Evolutionary conservation across 2,113 vertebrate species (phyloP).

Genomic region (Martes martes): DNA sequence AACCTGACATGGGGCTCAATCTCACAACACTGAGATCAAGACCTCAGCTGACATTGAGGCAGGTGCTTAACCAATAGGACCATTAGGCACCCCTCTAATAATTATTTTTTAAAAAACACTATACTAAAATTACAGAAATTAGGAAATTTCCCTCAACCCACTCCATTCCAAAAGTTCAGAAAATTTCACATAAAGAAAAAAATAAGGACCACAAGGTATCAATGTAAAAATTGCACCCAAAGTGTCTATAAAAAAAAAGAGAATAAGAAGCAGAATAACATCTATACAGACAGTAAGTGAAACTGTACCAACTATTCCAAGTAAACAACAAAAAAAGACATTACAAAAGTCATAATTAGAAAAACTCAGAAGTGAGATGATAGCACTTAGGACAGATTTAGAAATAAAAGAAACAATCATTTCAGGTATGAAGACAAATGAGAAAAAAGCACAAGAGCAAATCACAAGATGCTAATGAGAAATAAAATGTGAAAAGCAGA

Average conservation of each 20-base stretch:
- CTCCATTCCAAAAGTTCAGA: not conserved
- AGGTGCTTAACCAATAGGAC: not conserved
- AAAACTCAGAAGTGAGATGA: not conserved
- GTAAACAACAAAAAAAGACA: too few species aligned
- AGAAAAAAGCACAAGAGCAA: not conserved
- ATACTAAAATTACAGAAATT: not conserved
- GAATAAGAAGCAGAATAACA: not conserved
- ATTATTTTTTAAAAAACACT: not conserved
- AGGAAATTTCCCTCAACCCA: not conserved
- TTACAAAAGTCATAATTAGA: not conserved
- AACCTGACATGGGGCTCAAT: not conserved
- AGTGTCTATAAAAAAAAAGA: not conserved
- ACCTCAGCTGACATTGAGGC: not conserved
- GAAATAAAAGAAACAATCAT: not conserved
- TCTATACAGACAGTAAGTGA: not conserved
- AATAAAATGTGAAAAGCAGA: not conserved
- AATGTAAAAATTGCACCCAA: not conserved
- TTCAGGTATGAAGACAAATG: not conserved
- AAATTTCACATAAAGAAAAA: slow-evolving; percentile 3
- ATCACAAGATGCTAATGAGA: not conserved
- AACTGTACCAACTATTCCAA: not conserved
- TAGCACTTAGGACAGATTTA: not conserved
- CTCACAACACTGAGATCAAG: not conserved
- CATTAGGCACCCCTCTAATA: not conserved
- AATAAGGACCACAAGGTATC: not conserved